phyloP scores from a whole-genome alignment of 2,113 vertebrate species.

The Prochilodus magdalenae region DNA sequence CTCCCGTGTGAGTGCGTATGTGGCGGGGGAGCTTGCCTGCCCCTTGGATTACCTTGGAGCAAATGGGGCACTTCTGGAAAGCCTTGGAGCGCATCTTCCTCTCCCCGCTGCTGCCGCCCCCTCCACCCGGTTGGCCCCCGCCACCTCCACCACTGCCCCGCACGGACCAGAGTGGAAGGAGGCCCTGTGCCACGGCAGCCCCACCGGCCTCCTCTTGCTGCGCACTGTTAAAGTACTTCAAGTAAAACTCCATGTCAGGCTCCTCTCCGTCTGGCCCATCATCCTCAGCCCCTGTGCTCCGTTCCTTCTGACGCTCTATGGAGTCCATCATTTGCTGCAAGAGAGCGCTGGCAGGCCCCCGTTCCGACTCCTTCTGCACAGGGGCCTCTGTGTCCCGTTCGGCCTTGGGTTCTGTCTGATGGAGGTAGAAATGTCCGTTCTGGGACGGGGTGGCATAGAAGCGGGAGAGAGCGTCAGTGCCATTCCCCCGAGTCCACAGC shows the following conservation, averaged over 20 bases:
- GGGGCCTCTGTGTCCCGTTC: conserved; percentile 75
- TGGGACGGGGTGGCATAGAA: conserved; percentile 84
- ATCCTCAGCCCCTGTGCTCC: conserved; percentile 73
- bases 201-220: conserved; percentile 79
- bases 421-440: conserved; percentile 85
- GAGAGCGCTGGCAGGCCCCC: conserved; percentile 89
- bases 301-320: conserved; percentile 82
- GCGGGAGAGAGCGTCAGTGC: conserved; percentile 65
- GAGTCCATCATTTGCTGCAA: conserved; percentile 95
- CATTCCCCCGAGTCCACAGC: conserved; percentile 62
- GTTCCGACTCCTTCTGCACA: conserved; percentile 73
- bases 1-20: conserved; percentile 98
- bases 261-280: conserved; percentile 87
- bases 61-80: conserved; percentile 99
- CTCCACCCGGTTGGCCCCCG: conserved; percentile 50
- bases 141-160: conserved; percentile 54
- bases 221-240: conserved; percentile 94
- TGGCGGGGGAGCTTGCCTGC: conserved; percentile 93
- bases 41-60: conserved; percentile 96
- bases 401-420: conserved; percentile 71
- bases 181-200: conserved; percentile 77
- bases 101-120: conserved; percentile 70
- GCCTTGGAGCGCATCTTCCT: conserved; percentile 99
- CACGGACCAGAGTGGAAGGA: conserved; percentile 85
- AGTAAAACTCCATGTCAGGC: conserved; percentile 96